A percentile compares a stretch with the other conserved stretches of the same genome.
Evolutionary conservation across 1,140 invertebrate species (phyloP).

Genomic region (Habropoda laboriosa): DNA sequence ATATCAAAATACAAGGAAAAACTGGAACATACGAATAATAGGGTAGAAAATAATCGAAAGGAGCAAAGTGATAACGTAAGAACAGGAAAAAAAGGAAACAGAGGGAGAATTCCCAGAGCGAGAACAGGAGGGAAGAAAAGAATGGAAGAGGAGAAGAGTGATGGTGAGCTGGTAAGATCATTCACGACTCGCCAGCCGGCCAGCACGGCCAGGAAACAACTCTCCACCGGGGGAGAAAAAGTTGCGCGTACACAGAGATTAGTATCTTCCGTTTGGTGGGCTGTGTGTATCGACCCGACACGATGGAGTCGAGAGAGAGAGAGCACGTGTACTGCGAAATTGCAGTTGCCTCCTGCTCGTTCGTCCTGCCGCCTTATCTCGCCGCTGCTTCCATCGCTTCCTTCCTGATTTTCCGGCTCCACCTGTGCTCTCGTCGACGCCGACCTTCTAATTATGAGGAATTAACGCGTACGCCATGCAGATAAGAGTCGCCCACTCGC

Average conservation of each 20-base stretch:
- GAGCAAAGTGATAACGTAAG: too few relatives aligned
- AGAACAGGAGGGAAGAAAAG: neutral
- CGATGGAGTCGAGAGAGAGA: neutral
- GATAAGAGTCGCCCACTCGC: slow-evolving; percentile 19
- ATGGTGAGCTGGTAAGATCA: slow-evolving; percentile 47
- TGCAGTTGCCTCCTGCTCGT: slow-evolving; percentile 32
- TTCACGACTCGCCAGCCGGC: slow-evolving; percentile 12
- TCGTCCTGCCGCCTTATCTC: slow-evolving; percentile 42
- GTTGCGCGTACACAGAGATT: slow-evolving; percentile 49
- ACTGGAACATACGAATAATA: too few relatives aligned
- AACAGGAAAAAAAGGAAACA: neutral
- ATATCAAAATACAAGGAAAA: too few relatives aligned
- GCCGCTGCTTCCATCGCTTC: slow-evolving; percentile 17
- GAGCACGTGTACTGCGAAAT: slow-evolving; percentile 41
- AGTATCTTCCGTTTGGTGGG: slow-evolving; percentile 56
- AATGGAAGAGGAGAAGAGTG: neutral
- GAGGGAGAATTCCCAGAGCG: neutral
- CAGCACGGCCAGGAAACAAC: neutral
- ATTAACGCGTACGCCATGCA: neutral
- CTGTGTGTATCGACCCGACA: slow-evolving; percentile 52
- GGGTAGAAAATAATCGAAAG: too few relatives aligned
- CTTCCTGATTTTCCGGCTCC: slow-evolving; percentile 32
- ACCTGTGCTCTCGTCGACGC: neutral
- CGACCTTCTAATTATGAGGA: slow-evolving; percentile 34
- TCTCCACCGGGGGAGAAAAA: slow-evolving; percentile 24